Percentiles rank a stretch among this genome's conserved stretches.
phyloP scores from a whole-genome alignment of 2,888 invertebrate species.

The Noctua janthe region DNA sequence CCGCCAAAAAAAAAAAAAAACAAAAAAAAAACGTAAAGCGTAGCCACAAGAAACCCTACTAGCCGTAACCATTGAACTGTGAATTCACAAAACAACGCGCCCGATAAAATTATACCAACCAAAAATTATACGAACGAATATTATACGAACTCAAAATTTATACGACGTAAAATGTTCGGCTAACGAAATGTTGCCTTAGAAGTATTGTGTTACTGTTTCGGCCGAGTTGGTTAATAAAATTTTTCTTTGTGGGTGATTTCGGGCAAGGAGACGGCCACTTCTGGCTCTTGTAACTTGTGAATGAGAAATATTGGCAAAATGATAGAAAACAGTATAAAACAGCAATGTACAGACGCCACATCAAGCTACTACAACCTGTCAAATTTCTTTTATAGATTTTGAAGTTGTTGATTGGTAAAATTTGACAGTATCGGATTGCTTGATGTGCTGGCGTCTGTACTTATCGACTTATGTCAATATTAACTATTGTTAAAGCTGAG shows the following conservation, averaged over 20 bases:
- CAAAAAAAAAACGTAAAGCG: slow-evolving; percentile 67
- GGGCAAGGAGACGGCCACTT: slow-evolving; percentile 11
- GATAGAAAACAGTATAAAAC: not conserved
- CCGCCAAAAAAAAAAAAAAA: slow-evolving; percentile 52
- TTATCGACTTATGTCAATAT: not conserved
- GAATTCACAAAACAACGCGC: slow-evolving; percentile 79
- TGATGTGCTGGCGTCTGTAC: too few relatives aligned
- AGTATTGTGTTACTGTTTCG: slow-evolving; percentile 70
- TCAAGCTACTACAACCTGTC: too few relatives aligned
- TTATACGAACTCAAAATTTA: slow-evolving; percentile 57
- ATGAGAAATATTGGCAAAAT: not conserved
- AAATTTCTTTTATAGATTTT: too few relatives aligned
- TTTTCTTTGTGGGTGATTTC: slow-evolving; percentile 28
- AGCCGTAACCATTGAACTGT: slow-evolving; percentile 71
- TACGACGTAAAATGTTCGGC: slow-evolving; percentile 53
- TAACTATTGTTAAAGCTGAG: not conserved
- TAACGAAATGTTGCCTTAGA: slow-evolving; percentile 54
- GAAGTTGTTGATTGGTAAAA: too few relatives aligned
- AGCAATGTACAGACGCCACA: too few relatives aligned
- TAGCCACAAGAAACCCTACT: slow-evolving; percentile 75
- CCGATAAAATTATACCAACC: slow-evolving; percentile 66
- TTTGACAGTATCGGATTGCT: too few relatives aligned
- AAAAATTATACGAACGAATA: slow-evolving; percentile 56
- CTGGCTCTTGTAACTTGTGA: not conserved
- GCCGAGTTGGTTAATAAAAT: slow-evolving; percentile 33